Conservation (phyloP, 1,140 invertebrate species). For the Chironomus tepperi region DNA sequence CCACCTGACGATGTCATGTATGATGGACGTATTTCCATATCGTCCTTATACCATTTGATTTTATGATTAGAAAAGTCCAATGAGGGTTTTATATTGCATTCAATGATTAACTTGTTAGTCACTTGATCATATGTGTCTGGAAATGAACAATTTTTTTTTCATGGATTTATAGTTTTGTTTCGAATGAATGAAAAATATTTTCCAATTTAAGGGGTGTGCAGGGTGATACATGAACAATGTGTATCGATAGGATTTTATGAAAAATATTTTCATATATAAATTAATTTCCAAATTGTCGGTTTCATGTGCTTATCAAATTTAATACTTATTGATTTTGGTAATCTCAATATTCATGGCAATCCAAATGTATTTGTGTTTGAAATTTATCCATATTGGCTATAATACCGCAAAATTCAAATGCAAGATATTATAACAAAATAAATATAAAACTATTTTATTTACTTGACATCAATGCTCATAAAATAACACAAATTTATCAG, state of each 20-base stretch:
- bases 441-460: no score
- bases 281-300: no score
- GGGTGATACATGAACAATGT: background rate
- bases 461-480: no score
- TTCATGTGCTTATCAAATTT: background rate
- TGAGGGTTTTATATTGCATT: background rate
- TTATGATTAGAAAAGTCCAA: slow-evolving; percentile 20
- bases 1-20: slow-evolving; percentile 1
- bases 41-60: slow-evolving; percentile 19
- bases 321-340: background rate
- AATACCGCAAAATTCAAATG: no score
- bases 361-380: no score
- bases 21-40: slow-evolving; percentile 5
- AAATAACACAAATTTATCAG: no score
- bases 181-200: background rate
- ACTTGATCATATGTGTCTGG: slow-evolving; percentile 17
- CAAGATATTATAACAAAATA: no score
- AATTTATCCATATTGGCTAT: no score
- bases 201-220: background rate
- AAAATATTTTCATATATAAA: no score
- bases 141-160: background rate
- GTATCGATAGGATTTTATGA: no score
- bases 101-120: slow-evolving; percentile 22
- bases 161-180: background rate
- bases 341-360: no score